These are phyloP conservation scores for Resseliella maxima DNA, from an alignment of 2,888 invertebrate species.

Conservation along the genomic window DNA sequence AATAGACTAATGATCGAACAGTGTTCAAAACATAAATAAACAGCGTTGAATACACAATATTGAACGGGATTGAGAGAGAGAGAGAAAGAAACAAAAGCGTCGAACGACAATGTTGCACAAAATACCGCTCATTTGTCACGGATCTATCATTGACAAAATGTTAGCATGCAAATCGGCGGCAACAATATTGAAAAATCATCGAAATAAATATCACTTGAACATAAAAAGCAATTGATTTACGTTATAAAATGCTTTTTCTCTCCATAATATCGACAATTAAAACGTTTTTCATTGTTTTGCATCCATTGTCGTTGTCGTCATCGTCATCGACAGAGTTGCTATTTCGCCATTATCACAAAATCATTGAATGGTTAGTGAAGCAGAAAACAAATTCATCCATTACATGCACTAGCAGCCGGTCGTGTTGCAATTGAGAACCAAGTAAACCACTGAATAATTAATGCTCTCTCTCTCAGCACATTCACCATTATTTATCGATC, in stretches of 20 bases:
- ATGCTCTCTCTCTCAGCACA: conserved; percentile 30
- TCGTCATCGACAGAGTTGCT: neutral
- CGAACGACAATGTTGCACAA: neutral
- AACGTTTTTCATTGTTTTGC: neutral
- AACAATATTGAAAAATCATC: conserved; percentile 18
- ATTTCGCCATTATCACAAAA: conserved; percentile 21
- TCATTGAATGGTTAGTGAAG: conserved; percentile 27
- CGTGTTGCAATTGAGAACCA: neutral
- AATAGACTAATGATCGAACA: too few relatives aligned
- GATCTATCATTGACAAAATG: conserved; percentile 28
- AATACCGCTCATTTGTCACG: conserved; percentile 22
- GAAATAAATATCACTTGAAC: neutral
- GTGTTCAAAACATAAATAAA: too few relatives aligned
- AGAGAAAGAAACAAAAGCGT: too few relatives aligned
- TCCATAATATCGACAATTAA: conserved; percentile 45
- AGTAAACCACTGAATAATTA: conserved; percentile 39
- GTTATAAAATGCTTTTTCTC: neutral
- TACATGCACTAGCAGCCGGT: neutral
- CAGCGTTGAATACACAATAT: too few relatives aligned
- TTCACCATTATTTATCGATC: conserved; percentile 41
- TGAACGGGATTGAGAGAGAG: too few relatives aligned
- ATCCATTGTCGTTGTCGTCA: neutral
- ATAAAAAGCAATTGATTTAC: conserved; percentile 45
- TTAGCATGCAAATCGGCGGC: neutral
- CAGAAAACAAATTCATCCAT: conserved; percentile 33